Evolutionary conservation across 1,140 invertebrate genomes (phyloP).

Genomic region (Drosophila hydei): DNA sequence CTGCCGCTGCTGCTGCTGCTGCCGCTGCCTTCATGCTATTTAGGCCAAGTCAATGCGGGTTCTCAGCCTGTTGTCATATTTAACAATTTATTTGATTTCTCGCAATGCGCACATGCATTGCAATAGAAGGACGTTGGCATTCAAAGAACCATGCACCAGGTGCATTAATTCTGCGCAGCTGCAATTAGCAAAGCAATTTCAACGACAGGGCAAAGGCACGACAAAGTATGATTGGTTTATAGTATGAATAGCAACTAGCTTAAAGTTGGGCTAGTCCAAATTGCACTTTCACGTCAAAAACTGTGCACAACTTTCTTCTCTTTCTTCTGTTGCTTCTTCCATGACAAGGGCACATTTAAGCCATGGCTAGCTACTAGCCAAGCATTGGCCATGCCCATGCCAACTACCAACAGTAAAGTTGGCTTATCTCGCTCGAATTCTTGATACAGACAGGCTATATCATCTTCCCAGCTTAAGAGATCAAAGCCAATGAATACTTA

Average conservation of each 20-base stretch:
- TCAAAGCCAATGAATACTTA: not conserved
- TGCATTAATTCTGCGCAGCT: not conserved
- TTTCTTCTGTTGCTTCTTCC: too few relatives aligned
- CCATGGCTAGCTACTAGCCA: too few relatives aligned
- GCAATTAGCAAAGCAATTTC: not conserved
- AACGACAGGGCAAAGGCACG: not conserved
- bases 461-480: too few relatives aligned
- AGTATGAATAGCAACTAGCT: too few relatives aligned
- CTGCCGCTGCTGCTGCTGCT: conserved; percentile 42
- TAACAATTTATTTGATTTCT: conserved; percentile 35
- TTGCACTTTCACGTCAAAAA: too few relatives aligned
- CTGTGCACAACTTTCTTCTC: too few relatives aligned
- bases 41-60: conserved; percentile 67
- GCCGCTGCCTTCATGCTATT: conserved; percentile 61
- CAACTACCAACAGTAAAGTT: too few relatives aligned
- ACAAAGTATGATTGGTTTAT: too few relatives aligned
- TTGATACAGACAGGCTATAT: too few relatives aligned
- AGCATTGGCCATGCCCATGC: too few relatives aligned
- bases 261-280: not conserved
- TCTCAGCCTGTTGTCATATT: conserved; percentile 42
- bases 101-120: not conserved
- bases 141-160: not conserved
- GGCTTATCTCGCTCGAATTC: too few relatives aligned
- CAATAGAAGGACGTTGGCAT: not conserved
- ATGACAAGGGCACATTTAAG: too few relatives aligned